Evolutionary conservation across 2,888 invertebrate genomes (phyloP).

Genomic region (Drosophila phalerata): DNA sequence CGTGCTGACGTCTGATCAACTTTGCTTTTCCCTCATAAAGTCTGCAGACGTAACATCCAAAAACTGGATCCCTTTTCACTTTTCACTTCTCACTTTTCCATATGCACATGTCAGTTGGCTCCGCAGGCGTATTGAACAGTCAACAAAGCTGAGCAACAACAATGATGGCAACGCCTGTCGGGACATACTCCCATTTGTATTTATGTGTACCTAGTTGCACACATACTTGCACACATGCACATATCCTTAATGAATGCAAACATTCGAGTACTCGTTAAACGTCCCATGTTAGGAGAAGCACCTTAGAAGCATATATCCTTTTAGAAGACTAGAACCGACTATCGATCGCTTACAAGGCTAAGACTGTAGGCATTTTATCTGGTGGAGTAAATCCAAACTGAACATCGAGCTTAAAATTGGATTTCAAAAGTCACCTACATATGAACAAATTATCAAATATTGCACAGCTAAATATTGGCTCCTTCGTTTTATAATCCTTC

Average conservation of each 20-base stretch:
- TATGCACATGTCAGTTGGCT: slow-evolving; percentile 36
- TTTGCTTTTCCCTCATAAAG: slow-evolving; percentile 50
- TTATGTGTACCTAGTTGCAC: background rate
- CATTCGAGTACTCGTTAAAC: slow-evolving; percentile 2
- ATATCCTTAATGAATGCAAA: slow-evolving; percentile 27
- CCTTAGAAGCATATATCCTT: slow-evolving; percentile 7
- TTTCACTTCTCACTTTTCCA: slow-evolving; percentile 53
- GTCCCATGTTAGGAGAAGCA: background rate
- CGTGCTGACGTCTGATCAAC: slow-evolving; percentile 58
- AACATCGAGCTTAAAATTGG: too few relatives aligned
- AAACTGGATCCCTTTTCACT: slow-evolving; percentile 39
- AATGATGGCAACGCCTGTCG: slow-evolving; percentile 53
- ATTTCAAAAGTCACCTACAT: too few relatives aligned
- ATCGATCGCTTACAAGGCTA: slow-evolving; percentile 3
- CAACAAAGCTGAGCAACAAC: slow-evolving; percentile 45
- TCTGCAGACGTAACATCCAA: slow-evolving; percentile 24
- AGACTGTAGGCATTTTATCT: background rate
- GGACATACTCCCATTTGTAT: slow-evolving; percentile 6
- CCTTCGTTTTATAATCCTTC: too few relatives aligned
- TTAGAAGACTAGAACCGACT: slow-evolving; percentile 7
- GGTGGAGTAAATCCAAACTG: too few relatives aligned
- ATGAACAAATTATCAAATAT: too few relatives aligned
- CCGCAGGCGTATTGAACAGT: slow-evolving; percentile 53
- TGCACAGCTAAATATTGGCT: too few relatives aligned
- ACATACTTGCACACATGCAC: background rate